Percentiles rank a stretch among this genome's conserved stretches.
Evolutionary conservation across 1,140 invertebrate species (phyloP).

Genomic region (Drosophila parvula): DNA sequence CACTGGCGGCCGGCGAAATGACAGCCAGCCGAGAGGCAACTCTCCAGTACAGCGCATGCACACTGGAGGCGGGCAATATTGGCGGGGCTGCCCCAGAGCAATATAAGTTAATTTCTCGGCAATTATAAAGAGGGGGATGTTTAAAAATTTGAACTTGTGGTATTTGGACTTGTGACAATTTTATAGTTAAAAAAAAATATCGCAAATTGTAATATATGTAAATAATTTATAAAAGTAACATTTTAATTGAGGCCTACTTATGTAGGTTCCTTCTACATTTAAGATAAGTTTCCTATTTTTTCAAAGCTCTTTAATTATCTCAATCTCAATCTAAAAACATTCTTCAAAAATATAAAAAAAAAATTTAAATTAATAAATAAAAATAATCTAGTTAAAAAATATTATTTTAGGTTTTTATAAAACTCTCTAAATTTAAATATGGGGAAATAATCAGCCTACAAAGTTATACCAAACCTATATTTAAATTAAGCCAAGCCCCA

Average conservation of each 20-base stretch:
- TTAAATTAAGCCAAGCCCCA: background rate
- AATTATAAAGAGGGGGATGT: background rate
- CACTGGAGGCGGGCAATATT: slow-evolving; percentile 65
- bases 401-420: too few relatives aligned
- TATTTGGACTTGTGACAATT: background rate
- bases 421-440: too few relatives aligned
- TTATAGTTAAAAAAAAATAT: background rate
- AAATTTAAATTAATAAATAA: too few relatives aligned
- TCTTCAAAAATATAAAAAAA: too few relatives aligned
- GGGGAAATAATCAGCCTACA: too few relatives aligned
- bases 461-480: background rate
- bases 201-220: background rate
- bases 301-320: too few relatives aligned
- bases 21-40: slow-evolving; percentile 4
- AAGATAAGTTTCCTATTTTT: background rate
- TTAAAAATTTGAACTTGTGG: too few relatives aligned
- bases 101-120: background rate
- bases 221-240: too few relatives aligned
- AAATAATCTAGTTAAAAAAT: too few relatives aligned
- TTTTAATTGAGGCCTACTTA: background rate
- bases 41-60: slow-evolving; percentile 64
- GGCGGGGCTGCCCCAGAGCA: slow-evolving; percentile 1
- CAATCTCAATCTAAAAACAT: too few relatives aligned
- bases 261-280: background rate
- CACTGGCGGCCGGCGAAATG: slow-evolving; percentile 50